Percentiles rank a stretch among this genome's conserved stretches.
These are phyloP conservation scores for Balaeniceps rex DNA, from an alignment of 2,113 vertebrate species.

Conservation along the genomic window DNA sequence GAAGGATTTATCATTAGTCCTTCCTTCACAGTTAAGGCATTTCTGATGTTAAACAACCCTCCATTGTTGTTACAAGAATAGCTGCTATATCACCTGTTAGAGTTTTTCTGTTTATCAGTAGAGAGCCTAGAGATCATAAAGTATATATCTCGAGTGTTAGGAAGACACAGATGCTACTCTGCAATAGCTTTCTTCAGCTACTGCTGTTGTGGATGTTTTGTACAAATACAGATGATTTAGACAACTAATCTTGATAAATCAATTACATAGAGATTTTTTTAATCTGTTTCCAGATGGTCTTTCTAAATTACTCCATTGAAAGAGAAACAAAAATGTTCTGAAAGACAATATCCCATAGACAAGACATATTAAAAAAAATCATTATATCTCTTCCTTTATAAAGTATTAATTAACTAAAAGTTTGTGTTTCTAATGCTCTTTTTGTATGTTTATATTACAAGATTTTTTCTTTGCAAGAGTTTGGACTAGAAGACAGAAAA, in stretches of 20 bases:
- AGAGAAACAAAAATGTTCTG: neutral
- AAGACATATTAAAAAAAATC: neutral
- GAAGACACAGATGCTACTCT: neutral
- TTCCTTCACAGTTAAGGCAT: constrained; percentile 50
- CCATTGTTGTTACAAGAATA: constrained; percentile 53
- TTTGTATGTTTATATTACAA: neutral
- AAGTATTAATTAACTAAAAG: neutral
- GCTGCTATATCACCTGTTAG: constrained; percentile 48
- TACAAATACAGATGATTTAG: neutral
- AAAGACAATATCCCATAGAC: neutral
- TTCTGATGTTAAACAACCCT: constrained; percentile 19
- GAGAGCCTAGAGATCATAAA: neutral
- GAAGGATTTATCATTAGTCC: constrained; percentile 68
- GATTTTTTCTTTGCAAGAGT: neutral
- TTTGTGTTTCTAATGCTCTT: neutral
- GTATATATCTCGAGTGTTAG: neutral
- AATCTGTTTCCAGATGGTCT: neutral
- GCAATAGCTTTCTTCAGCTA: neutral
- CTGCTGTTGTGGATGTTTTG: neutral
- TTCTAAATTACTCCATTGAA: neutral
- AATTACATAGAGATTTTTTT: neutral
- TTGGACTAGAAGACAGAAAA: neutral
- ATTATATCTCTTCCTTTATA: neutral
- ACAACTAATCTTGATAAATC: neutral
- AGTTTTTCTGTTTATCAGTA: constrained; percentile 35